Base-by-base conservation (phyloP, 1,140 invertebrate species). In the Holotrichia oblita region DNA sequence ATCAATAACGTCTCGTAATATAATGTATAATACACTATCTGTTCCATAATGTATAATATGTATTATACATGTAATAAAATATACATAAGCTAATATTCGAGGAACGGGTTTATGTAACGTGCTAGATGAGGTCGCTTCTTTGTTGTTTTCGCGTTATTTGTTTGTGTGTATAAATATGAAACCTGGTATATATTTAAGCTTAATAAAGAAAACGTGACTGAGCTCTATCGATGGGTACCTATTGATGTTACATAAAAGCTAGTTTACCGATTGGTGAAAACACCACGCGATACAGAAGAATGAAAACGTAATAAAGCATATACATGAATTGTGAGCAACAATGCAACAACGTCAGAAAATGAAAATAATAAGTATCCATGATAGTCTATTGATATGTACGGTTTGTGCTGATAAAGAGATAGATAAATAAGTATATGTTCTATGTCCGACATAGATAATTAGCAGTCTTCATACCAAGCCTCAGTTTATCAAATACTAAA, bases 121-220 rank as follows among this genome's bases (percentile, higher is more conserved):
- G 48, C 14, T 14, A 6, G 14, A 55, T 55, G 48, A 55, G 48
- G 48, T 55, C 14, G 17, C 48, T 14, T 55, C 48, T 55, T 55
- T 55, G 48, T 55, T 55, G 48, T 55, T 55, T 55, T 55, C 48
- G 14, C 48, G 17, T 55, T 55, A 55, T 55, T 6, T 17, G 0
- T n/a, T 17, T n/a, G 48, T n/a, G 17, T 55, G 14, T 17, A 55
- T 55, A 9, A 14, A 55, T 17, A 55, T 12, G 48, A 55, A 55
- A n/a, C 14, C 14, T 12, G 48, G 48, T 55, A 55, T 48, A 55
- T 55, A 6, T 55, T 55, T 55, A 55, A 55, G 48, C 48, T 55
- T 55, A 55, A 55, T 55, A 55, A 55, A 55, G 48, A 55, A 55
- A 55, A 55, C 48, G 48, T 55, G 48, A 55, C 48, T n/a, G 48